Percentiles rank a stretch among this genome's conserved stretches.
Conservation (phyloP, 1,140 invertebrate genomes). For the Carcinoscorpius rotundicauda region DNA sequence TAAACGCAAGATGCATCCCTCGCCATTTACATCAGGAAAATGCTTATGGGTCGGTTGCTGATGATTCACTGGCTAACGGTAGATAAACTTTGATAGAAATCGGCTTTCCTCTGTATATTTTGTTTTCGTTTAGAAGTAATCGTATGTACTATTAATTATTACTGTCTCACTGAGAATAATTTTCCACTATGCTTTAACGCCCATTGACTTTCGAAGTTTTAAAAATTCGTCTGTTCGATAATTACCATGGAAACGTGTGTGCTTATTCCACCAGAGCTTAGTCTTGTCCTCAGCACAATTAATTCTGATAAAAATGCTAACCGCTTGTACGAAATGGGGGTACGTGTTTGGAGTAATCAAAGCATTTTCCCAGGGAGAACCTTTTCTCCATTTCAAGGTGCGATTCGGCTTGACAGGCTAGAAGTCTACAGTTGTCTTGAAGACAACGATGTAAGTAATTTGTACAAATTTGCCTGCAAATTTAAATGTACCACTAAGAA, state of each 20-base stretch:
- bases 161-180: too few relatives aligned
- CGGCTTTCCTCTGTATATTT: too few relatives aligned
- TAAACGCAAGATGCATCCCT: too few relatives aligned
- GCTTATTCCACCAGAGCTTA: slow-evolving; percentile 77
- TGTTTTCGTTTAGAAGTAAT: too few relatives aligned
- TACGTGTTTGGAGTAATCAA: slow-evolving; percentile 68
- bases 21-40: too few relatives aligned
- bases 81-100: too few relatives aligned
- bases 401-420: slow-evolving; percentile 73
- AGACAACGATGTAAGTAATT: slow-evolving; percentile 72
- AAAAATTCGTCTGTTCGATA: slow-evolving; percentile 1
- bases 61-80: too few relatives aligned
- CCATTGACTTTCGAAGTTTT: too few relatives aligned
- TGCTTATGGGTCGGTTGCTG: too few relatives aligned
- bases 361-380: slow-evolving; percentile 55
- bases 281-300: slow-evolving; percentile 48
- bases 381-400: slow-evolving; percentile 67
- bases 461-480: neutral
- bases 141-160: too few relatives aligned
- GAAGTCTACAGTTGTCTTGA: slow-evolving; percentile 68
- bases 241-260: slow-evolving; percentile 73
- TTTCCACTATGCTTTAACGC: too few relatives aligned
- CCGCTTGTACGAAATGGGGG: slow-evolving; percentile 48
- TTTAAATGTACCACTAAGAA: neutral
- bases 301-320: slow-evolving; percentile 34